These are phyloP conservation scores for Druon quercuslanigerum DNA, from an alignment of 1,140 invertebrate genomes.

Conservation along the genomic window DNA sequence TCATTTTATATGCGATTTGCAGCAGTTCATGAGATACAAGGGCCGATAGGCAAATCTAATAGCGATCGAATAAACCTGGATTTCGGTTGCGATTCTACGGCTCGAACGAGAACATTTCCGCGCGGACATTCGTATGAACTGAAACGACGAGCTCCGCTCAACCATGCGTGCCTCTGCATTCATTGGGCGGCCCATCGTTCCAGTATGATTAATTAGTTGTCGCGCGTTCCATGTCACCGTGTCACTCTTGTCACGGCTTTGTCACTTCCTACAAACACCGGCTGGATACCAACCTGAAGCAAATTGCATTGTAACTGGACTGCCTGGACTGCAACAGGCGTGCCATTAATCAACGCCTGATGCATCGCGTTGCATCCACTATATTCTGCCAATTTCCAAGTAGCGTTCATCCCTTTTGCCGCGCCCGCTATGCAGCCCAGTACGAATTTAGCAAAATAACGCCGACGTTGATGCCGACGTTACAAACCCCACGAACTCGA, in stretches of 20 bases:
- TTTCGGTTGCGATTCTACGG: conserved; percentile 39
- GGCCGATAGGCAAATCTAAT: conserved; percentile 62
- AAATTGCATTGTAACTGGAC: conserved; percentile 76
- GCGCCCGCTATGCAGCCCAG: conserved; percentile 41
- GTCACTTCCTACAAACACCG: conserved; percentile 72
- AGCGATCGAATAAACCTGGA: conserved; percentile 41
- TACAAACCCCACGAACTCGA: too few relatives aligned
- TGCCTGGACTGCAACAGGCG: conserved; percentile 73
- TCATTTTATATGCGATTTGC: background rate
- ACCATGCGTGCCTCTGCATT: conserved; percentile 65
- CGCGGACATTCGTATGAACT: conserved; percentile 51
- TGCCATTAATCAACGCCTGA: conserved; percentile 75
- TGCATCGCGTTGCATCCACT: conserved; percentile 64
- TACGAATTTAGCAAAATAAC: conserved; percentile 9
- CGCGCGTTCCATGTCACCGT: conserved; percentile 73
- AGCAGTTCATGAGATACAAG: background rate
- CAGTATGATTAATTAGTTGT: conserved; percentile 76
- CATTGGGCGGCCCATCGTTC: conserved; percentile 64
- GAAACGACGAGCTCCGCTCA: conserved; percentile 51
- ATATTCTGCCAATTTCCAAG: conserved; percentile 71
- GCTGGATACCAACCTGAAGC: conserved; percentile 59
- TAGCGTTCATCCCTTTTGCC: conserved; percentile 46
- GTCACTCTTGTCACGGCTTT: conserved; percentile 75
- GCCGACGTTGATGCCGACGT: background rate
- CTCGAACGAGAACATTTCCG: conserved; percentile 30